These are phyloP conservation scores for Micromys minutus DNA, from an alignment of 2,113 vertebrate genomes.

Conservation along the genomic window DNA sequence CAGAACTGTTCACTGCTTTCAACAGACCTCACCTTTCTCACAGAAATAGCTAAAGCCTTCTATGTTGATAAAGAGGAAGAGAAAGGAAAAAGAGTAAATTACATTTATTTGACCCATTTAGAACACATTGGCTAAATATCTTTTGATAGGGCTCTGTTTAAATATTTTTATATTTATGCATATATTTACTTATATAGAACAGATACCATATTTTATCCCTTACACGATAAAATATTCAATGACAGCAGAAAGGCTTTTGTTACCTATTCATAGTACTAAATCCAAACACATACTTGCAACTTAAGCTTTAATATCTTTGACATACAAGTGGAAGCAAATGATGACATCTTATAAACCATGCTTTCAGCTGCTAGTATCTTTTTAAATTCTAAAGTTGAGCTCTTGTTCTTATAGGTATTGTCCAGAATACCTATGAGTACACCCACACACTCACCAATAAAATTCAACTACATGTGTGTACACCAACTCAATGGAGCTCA, in stretches of 20 bases:
- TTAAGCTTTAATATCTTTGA: neutral
- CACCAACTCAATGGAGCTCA: neutral
- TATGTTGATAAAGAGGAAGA: neutral
- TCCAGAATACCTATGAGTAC: neutral
- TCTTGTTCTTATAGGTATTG: neutral
- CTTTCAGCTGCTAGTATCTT: neutral
- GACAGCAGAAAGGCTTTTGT: neutral
- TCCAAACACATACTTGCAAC: neutral
- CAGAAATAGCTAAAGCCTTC: neutral
- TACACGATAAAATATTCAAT: slow-evolving; percentile 22
- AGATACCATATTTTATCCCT: no score
- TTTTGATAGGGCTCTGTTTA: neutral
- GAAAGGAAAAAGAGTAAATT: neutral
- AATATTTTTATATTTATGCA: no score
- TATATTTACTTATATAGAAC: no score
- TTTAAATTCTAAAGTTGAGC: neutral
- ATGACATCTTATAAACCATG: neutral
- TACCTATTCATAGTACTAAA: neutral
- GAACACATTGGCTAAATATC: neutral
- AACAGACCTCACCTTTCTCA: neutral
- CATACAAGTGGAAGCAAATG: neutral
- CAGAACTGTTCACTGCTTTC: neutral
- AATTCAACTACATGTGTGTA: neutral
- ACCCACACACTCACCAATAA: neutral
- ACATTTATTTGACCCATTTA: neutral